Conservation (phyloP, 2,113 vertebrate species). For the Pholis gunnellus region DNA sequence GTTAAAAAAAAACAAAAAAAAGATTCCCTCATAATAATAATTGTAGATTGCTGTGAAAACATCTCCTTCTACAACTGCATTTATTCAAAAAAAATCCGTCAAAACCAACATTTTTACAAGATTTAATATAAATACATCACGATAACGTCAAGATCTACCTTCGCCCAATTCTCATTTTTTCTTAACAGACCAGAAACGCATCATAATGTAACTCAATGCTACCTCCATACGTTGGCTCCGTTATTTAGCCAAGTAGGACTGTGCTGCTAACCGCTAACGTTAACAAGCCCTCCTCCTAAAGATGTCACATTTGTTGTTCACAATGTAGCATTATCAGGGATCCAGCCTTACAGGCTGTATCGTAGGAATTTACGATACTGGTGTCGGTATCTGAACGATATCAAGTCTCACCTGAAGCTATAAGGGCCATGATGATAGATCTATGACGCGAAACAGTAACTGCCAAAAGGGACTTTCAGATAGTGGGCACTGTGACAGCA, state of each 20-base stretch:
- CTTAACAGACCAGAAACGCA: background rate
- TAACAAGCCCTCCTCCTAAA: background rate
- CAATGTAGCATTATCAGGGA: background rate
- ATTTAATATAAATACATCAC: no score
- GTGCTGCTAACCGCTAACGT: background rate
- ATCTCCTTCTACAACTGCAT: background rate
- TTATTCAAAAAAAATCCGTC: background rate
- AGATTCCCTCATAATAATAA: background rate
- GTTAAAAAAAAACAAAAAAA: background rate
- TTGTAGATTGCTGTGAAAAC: background rate
- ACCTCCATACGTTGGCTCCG: background rate
- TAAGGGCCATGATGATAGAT: conserved; percentile 19
- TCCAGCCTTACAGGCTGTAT: background rate
- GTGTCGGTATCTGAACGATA: background rate
- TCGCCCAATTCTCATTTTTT: background rate
- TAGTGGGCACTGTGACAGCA: conserved; percentile 22
- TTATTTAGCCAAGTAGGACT: background rate
- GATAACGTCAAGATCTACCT: background rate
- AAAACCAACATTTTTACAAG: background rate
- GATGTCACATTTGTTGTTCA: background rate
- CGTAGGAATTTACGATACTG: background rate
- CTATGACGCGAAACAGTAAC: background rate
- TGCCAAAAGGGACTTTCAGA: conserved; percentile 5
- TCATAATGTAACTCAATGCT: background rate
- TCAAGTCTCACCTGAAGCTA: background rate